These are phyloP conservation scores for Festucalex cinctus DNA, from an alignment of 2,113 vertebrate genomes.

Conservation along the genomic window DNA sequence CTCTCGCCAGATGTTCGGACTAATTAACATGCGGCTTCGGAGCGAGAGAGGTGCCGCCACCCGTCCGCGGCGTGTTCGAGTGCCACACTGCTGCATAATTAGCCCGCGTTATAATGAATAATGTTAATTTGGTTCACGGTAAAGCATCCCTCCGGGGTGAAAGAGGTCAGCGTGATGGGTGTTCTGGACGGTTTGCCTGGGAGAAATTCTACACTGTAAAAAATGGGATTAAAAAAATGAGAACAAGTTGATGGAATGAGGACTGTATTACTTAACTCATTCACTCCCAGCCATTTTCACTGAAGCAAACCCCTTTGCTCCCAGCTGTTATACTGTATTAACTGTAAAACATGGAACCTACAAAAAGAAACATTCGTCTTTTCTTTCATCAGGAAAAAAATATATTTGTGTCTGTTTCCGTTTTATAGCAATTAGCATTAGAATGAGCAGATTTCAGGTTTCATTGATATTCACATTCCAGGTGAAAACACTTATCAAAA, in stretches of 20 bases:
- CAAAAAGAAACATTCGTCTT: no score
- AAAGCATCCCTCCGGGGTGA: slow-evolving; percentile 8
- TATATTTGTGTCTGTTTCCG: no score
- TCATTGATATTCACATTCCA: no score
- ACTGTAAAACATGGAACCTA: no score
- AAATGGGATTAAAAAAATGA: background rate
- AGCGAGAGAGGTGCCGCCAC: slow-evolving; percentile 32
- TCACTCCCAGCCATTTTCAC: no score
- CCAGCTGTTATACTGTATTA: no score
- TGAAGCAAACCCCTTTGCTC: no score
- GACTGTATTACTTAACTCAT: background rate
- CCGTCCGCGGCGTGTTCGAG: slow-evolving; percentile 44
- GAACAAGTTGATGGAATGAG: background rate
- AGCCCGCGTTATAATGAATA: slow-evolving; percentile 29
- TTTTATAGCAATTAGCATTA: no score
- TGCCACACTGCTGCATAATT: slow-evolving; percentile 47
- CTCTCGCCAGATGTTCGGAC: slow-evolving; percentile 53
- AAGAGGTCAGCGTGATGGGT: slow-evolving; percentile 7
- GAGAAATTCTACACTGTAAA: background rate
- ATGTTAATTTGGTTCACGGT: slow-evolving; percentile 30
- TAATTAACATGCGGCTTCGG: slow-evolving; percentile 46
- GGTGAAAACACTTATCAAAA: no score
- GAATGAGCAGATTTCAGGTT: no score
- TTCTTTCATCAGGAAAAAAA: no score
- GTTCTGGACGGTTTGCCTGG: background rate